Evolutionary conservation across 2,797 vertebrate genomes (phyloP).

Genomic region (Staurois parvus): DNA sequence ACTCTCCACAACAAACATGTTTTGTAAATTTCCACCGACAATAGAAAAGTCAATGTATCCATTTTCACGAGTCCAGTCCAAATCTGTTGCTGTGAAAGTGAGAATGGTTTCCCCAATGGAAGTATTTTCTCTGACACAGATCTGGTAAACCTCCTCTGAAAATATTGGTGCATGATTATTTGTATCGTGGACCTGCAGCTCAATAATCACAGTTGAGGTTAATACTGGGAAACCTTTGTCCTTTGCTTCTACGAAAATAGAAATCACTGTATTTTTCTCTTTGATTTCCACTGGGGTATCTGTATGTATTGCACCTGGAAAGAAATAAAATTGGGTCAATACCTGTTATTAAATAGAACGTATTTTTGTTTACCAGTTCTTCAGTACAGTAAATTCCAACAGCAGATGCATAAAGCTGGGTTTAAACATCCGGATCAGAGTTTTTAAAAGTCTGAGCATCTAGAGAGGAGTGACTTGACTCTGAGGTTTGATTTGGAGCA

Average conservation of each 20-base stretch:
- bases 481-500: too few relatives aligned
- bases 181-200: constrained; percentile 79
- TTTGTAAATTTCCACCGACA: constrained; percentile 80
- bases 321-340: constrained; percentile 5
- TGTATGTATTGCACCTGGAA: constrained; percentile 87
- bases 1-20: constrained; percentile 82
- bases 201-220: constrained; percentile 78
- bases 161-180: constrained; percentile 86
- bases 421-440: not conserved
- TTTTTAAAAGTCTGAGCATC: not conserved
- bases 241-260: constrained; percentile 84
- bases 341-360: not conserved
- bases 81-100: constrained; percentile 81
- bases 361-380: not conserved
- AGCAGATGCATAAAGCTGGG: not conserved
- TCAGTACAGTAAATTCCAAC: not conserved
- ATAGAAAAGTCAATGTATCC: constrained; percentile 81
- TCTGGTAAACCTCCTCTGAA: constrained; percentile 76
- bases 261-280: constrained; percentile 74
- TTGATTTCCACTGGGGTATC: constrained; percentile 72
- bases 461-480: not conserved
- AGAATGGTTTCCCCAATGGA: constrained; percentile 79
- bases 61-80: constrained; percentile 82
- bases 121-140: constrained; percentile 81
- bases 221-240: constrained; percentile 83